Base-by-base conservation (phyloP, 2,113 vertebrate genomes). In the Triplophysa rosa region DNA sequence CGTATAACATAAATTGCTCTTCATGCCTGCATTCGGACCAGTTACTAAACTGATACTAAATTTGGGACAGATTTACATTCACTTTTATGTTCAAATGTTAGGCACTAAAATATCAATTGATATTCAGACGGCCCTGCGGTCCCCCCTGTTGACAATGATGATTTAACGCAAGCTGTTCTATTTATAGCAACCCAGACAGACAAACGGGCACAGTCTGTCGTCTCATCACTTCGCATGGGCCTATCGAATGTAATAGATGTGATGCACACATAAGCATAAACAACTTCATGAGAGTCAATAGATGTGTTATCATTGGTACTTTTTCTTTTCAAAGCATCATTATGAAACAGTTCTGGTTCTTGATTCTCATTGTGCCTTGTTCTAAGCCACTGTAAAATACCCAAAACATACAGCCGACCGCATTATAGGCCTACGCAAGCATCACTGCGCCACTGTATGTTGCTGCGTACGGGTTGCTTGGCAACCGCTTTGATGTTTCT, bases 121-220 rank as follows among this genome's bases (percentile, higher is more conserved):
- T 42, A 24, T 71, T 40, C 17, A 24, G 67, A 45, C 13, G 13
- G 40, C 42, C 11, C 7, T 58, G 16, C 29, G n/a, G 24, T 58
- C 78, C 1, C 19, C 61, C 77, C 85, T 84, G 75, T 82, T 86
- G 81, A 83, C 82, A 78, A 62, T 8, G 79, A 73, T 74, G 83
- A 83, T 76, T 79, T 86, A 81, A 66, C 70, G 79, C 71, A 78
- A 84, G 82, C 86, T 72, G 62, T 33, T 85, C 83, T 89, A 90
- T 88, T 85, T 90, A 88, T 89, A 89, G 85, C 83, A 73, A 84
- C 86, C 81, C 73, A 83, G 82, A 75, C 77, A 86, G 72, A 82
- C 61, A 82, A 83, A 81, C 85, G 84, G 86, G 82, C 83, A 82
- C 62, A 66, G 82, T 85, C 84, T 83, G 45, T 37, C 6, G 45